Percentiles rank a stretch among this genome's conserved stretches.
phyloP scores from a whole-genome alignment of 2,797 vertebrate genomes.

The Paratrypauchen microcephalus region DNA sequence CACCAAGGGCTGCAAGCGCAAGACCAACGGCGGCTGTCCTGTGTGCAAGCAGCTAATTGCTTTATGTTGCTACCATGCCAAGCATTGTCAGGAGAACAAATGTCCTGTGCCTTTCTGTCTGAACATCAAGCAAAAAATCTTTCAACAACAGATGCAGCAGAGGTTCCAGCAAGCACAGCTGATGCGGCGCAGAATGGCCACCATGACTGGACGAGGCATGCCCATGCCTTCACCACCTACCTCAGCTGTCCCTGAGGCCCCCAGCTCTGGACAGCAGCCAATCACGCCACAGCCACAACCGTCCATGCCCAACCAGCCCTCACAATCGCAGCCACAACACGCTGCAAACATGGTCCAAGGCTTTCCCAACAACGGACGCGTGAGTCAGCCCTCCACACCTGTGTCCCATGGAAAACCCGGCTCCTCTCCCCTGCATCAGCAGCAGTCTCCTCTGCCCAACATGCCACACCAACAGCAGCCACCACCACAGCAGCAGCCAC shows the following conservation, averaged over 20 bases:
- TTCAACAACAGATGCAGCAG: conserved; percentile 98
- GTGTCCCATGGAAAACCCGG: conserved; percentile 87
- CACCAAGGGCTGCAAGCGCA: conserved; percentile 98
- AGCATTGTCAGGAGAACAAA: conserved; percentile 99
- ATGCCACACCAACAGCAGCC: conserved; percentile 77
- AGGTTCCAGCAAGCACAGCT: conserved; percentile 97
- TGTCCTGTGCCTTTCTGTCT: conserved; percentile 99
- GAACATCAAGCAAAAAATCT: conserved; percentile 99
- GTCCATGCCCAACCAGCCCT: conserved; percentile 80
- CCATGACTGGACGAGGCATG: conserved; percentile 95
- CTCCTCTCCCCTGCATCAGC: conserved; percentile 82
- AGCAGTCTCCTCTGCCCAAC: conserved; percentile 87
- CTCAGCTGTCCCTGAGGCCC: conserved; percentile 91
- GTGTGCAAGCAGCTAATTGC: conserved; percentile 99
- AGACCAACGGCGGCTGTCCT: conserved; percentile 97
- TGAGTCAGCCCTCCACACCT: conserved; percentile 86
- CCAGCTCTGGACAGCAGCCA: conserved; percentile 88
- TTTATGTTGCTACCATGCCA: conserved; percentile 98
- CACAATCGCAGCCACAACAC: conserved; percentile 78
- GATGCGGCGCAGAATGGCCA: conserved; percentile 97
- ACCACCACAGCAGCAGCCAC: conserved; percentile 40
- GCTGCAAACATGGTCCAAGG: conserved; percentile 83
- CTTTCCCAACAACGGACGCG: conserved; percentile 85
- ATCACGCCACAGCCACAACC: conserved; percentile 92
- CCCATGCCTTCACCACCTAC: conserved; percentile 95